Percentiles rank a stretch among this genome's conserved stretches.
Evolutionary conservation across 53 echinoderm and acorn worm species (phyloP).

Genomic region (Stichopus horrens): DNA sequence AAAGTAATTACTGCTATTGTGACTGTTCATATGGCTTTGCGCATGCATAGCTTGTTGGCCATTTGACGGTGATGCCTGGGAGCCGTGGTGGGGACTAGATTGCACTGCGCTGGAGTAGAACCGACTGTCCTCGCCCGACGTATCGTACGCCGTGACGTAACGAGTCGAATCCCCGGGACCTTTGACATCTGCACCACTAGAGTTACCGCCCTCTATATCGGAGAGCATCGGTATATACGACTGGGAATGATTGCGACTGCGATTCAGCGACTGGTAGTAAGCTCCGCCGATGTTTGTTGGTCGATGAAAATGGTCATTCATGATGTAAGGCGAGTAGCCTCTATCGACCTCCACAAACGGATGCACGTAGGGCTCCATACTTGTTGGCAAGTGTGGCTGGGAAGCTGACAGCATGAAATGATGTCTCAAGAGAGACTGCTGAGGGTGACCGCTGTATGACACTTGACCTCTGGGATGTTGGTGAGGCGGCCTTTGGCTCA

Average conservation of each 20-base stretch:
- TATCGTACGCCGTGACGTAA: slow-evolving; percentile 14
- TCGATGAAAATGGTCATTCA: background rate
- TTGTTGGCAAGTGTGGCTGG: slow-evolving; percentile 48
- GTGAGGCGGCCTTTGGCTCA: slow-evolving; percentile 10
- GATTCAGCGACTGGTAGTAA: background rate
- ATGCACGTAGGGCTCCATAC: slow-evolving; percentile 9
- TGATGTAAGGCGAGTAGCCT: slow-evolving; percentile 18
- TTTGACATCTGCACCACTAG: slow-evolving; percentile 8
- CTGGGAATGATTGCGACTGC: background rate
- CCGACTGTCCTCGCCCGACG: background rate
- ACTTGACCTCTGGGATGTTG: background rate
- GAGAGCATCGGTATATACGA: slow-evolving; percentile 47
- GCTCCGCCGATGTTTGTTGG: background rate
- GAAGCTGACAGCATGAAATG: slow-evolving; percentile 44
- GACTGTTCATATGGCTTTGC: slow-evolving; percentile 4
- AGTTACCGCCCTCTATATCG: slow-evolving; percentile 29
- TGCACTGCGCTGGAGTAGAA: slow-evolving; percentile 17
- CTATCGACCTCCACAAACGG: background rate
- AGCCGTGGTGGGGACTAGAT: background rate
- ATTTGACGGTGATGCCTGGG: background rate
- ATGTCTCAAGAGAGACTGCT: slow-evolving; percentile 14
- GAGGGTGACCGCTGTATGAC: background rate
- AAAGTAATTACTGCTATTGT: slow-evolving; percentile 11
- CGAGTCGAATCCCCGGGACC: slow-evolving; percentile 18
- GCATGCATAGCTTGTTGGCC: background rate